Percentiles rank a stretch among this genome's conserved stretches.
Conservation (phyloP, 2,113 vertebrate genomes). For the Pelecanoides urinatrix region DNA sequence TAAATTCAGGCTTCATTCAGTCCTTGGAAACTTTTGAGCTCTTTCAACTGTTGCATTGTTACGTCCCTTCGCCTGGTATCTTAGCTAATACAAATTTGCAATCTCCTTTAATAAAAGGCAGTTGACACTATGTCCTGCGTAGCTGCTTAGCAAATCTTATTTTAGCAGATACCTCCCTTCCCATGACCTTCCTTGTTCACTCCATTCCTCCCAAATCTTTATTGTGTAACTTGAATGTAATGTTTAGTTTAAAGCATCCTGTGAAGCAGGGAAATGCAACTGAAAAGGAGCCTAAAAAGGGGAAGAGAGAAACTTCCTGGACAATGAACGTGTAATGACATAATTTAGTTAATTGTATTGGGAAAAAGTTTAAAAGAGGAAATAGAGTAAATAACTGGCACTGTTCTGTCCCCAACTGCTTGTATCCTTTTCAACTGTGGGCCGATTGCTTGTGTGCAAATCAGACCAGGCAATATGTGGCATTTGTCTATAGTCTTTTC, state of each 20-base stretch:
- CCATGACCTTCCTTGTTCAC: background rate
- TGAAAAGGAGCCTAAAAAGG: slow-evolving; percentile 14
- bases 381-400: slow-evolving; percentile 7
- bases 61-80: background rate
- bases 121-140: background rate
- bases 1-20: background rate
- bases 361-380: slow-evolving; percentile 23
- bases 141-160: slow-evolving; percentile 7
- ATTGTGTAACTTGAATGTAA: slow-evolving; percentile 14
- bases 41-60: background rate
- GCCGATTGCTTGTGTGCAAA: background rate
- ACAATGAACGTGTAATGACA: slow-evolving; percentile 7
- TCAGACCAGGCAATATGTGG: background rate
- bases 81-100: background rate
- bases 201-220: slow-evolving; percentile 1
- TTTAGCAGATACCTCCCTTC: slow-evolving; percentile 33
- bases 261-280: slow-evolving; percentile 17
- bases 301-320: slow-evolving; percentile 49
- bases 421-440: background rate
- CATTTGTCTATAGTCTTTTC: background rate
- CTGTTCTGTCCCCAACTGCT: background rate
- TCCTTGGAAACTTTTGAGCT: background rate
- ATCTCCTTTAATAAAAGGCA: background rate
- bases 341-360: slow-evolving; percentile 38
- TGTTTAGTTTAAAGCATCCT: slow-evolving; percentile 60